Percentiles rank a stretch among this genome's conserved stretches.
phyloP scores from a whole-genome alignment of 2,113 vertebrate genomes.

The Hucho hucho region DNA sequence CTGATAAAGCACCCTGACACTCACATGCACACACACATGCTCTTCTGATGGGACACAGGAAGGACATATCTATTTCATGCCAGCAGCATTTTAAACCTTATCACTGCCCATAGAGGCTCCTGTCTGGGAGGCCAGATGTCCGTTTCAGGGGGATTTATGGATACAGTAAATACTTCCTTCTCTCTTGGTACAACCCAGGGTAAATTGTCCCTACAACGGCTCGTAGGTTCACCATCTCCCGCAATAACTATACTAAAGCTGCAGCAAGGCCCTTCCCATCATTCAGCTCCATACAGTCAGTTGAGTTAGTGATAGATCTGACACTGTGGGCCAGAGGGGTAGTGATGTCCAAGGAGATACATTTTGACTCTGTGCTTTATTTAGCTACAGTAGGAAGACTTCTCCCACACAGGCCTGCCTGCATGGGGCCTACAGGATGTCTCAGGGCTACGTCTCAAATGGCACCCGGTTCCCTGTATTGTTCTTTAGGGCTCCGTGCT shows the following conservation, averaged over 20 bases:
- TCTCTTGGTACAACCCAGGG: too few species aligned
- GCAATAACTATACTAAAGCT: too few species aligned
- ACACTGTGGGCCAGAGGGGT: slow-evolving; percentile 22
- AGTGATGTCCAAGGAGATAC: slow-evolving; percentile 59
- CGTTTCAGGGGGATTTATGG: too few species aligned
- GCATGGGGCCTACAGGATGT: neutral
- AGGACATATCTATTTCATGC: neutral
- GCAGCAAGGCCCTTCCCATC: neutral
- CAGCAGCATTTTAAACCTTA: neutral
- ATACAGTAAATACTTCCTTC: too few species aligned
- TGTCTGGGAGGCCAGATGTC: too few species aligned
- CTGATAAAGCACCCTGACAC: slow-evolving; percentile 64
- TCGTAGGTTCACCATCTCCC: too few species aligned
- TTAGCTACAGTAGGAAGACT: neutral
- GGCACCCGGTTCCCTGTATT: too few species aligned
- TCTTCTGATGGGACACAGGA: slow-evolving; percentile 12
- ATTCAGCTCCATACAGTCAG: neutral
- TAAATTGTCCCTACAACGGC: too few species aligned
- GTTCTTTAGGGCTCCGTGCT: too few species aligned
- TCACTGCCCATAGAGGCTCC: neutral
- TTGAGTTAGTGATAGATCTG: neutral
- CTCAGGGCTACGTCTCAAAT: neutral
- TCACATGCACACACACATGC: neutral
- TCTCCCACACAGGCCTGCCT: neutral
- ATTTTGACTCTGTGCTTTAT: slow-evolving; percentile 37